Evolutionary conservation across 1,140 invertebrate genomes (phyloP), one percentile per base, ranked within the genome.

Genomic region (Ptiloglossa arizonensis): DNA sequence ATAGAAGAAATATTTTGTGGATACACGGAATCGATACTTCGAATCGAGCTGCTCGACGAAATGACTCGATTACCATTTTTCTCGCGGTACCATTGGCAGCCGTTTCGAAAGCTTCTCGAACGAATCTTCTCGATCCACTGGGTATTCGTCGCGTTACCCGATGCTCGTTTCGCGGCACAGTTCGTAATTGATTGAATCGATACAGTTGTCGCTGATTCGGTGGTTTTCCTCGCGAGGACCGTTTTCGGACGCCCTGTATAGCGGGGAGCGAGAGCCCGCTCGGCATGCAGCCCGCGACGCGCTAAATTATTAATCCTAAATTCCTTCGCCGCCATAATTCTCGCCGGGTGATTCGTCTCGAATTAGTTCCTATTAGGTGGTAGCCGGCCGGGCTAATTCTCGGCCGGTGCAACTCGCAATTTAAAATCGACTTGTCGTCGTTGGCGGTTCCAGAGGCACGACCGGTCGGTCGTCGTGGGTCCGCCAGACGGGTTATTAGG

Each of bases 221-320:
- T n/a, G n/a, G n/a, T n/a, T n/a, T n/a, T n/a, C n/a, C n/a, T n/a
- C n/a, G n/a, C n/a, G n/a, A n/a, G 11, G 27, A 64, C 8, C 9
- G 19, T 9, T 85, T 81, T 67, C 27, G 9, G 48, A 41, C 62
- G 59, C 46, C 72, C 8, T 76, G 66, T 74, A 79, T 48, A n/a
- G 35, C 29, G 27, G 46, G 29, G 52, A 27, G 13, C 46, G 46
- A 32, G 44, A n/a, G 9, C 5, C 32, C 54, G n/a, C 50, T 86
- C 29, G 52, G 70, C 64, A 77, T 70, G 66, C 85, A 57, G 32
- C 35, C 46, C 77, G 68, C 62, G 77, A 85, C 59, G 74, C 62
- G 62, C 27, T 79, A 79, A 87, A 80, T 87, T 87, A 87, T 87
- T 81, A 83, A 87, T 87, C 69, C 72, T 75, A 83, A 86, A 87